Conservation (phyloP, 2,797 vertebrate genomes). For the Amblyopsis hoosieri region DNA sequence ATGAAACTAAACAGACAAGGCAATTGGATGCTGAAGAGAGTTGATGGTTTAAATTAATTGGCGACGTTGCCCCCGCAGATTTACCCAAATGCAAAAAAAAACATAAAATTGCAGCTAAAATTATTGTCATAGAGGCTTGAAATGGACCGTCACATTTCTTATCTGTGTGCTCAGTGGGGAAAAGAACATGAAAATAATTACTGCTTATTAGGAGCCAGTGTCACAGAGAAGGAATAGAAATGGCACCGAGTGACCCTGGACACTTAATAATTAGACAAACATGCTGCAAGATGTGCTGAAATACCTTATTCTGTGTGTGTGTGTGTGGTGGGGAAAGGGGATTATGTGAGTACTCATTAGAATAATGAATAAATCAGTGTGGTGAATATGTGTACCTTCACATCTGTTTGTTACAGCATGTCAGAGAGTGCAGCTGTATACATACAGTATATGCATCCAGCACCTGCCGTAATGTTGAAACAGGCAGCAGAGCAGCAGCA, state of each 20-base stretch:
- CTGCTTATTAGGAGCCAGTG: constrained; percentile 48
- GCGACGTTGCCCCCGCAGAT: constrained; percentile 36
- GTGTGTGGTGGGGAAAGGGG: constrained; percentile 1
- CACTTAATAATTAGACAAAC: constrained; percentile 56
- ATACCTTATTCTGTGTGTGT: constrained; percentile 21
- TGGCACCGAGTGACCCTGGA: constrained; percentile 41
- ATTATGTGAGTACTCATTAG: background rate
- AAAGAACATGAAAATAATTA: constrained; percentile 37
- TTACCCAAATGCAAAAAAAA: constrained; percentile 36
- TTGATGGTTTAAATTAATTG: constrained; percentile 58
- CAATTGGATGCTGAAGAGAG: constrained; percentile 27
- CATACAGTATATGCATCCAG: too few relatives aligned
- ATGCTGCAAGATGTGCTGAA: constrained; percentile 19
- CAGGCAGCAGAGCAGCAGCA: constrained; percentile 33
- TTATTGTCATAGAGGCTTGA: constrained; percentile 36
- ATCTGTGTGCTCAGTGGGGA: constrained; percentile 40
- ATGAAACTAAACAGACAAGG: constrained; percentile 38
- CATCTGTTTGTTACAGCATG: background rate
- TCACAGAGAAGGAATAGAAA: constrained; percentile 29
- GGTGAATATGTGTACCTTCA: background rate
- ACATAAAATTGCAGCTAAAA: constrained; percentile 43
- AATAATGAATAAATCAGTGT: background rate
- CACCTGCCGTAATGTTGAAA: too few relatives aligned
- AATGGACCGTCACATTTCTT: constrained; percentile 48
- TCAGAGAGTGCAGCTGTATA: too few relatives aligned